Base-by-base conservation (phyloP, 2,113 vertebrate species). In the Brachypteracias leptosomus region DNA sequence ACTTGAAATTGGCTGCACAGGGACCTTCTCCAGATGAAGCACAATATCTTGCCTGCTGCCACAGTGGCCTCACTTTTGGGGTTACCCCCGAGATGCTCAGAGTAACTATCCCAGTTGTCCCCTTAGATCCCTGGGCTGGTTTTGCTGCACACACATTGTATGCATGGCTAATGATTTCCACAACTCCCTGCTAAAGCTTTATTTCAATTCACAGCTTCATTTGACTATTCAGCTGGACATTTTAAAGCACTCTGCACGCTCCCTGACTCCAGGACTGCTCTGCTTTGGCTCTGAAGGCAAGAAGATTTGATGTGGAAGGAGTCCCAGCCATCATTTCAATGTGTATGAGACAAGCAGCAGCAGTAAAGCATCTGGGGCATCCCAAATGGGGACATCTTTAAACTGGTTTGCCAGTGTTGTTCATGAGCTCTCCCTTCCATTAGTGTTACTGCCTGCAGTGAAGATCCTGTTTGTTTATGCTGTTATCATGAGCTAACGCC, bases 361-460 rank as follows among this genome's bases (percentile, higher is more conserved):
- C 66, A 80, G 47, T 70, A 90, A 86, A 89, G n/a, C 85, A 92
- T 91, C 85, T 90, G 92, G 80, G 74, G 36, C 40, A 80, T 38
- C 87, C 62, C 85, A 85, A 93, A 88, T 6, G 55, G 58, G 70
- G 68, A 77, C 66, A 82, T 35, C 76, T 81, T 96, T 90, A 79
- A 83, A 83, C 59, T 36, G 44, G 8, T 75, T 72, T 85, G 72
- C 92, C 75, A 90, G 71, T 70, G 84, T n/a, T 93, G 94, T 93
- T 75, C 79, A 26, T 19, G 85, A 79, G n/a, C 15, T 90, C 93
- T 87, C 33, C 81, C 93, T 92, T 85, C 93, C 89, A 85, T 81
- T 94, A 95, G 66, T 80, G 89, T 58, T 95, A 97, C 89, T 76
- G 77, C 49, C 51, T 19, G 18, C 4, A 44, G 35, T 36, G 72